Conservation (phyloP, 2,113 vertebrate genomes). For the Oreocharis arfaki region DNA sequence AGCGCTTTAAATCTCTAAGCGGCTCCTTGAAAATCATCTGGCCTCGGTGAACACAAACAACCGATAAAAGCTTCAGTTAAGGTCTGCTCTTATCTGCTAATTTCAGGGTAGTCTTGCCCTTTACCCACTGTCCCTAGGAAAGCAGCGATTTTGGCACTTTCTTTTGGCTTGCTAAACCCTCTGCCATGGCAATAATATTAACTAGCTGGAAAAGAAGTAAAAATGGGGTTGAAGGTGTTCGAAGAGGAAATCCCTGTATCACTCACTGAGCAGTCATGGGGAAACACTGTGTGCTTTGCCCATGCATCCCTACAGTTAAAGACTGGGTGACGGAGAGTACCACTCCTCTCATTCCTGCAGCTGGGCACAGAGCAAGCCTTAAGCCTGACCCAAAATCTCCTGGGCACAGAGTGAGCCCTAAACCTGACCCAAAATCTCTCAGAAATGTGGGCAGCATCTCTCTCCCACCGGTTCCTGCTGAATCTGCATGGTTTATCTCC, state of each 20-base stretch:
- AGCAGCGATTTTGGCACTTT: constrained; percentile 57
- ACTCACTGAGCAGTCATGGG: neutral
- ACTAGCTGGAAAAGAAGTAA: neutral
- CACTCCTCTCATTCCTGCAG: neutral
- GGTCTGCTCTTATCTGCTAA: constrained; percentile 67
- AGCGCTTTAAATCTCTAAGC: constrained; percentile 70
- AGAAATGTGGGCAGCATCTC: neutral
- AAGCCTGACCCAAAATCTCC: neutral
- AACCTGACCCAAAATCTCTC: neutral
- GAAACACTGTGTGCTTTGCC: neutral
- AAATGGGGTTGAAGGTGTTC: neutral
- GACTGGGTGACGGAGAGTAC: neutral
- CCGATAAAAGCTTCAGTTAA: constrained; percentile 74
- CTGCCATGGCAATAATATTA: neutral
- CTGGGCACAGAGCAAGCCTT: neutral
- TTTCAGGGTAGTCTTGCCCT: constrained; percentile 57
- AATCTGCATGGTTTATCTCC: neutral
- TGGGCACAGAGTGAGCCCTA: neutral
- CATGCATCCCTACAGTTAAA: neutral
- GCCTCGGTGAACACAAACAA: constrained; percentile 70
- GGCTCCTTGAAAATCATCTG: constrained; percentile 75
- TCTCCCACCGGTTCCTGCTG: fast-evolving
- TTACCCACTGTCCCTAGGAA: constrained; percentile 61
- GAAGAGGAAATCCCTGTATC: neutral
- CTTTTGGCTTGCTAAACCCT: neutral